phyloP scores from a whole-genome alignment of 1,140 invertebrate genomes.

The Platorchestia sp. region DNA sequence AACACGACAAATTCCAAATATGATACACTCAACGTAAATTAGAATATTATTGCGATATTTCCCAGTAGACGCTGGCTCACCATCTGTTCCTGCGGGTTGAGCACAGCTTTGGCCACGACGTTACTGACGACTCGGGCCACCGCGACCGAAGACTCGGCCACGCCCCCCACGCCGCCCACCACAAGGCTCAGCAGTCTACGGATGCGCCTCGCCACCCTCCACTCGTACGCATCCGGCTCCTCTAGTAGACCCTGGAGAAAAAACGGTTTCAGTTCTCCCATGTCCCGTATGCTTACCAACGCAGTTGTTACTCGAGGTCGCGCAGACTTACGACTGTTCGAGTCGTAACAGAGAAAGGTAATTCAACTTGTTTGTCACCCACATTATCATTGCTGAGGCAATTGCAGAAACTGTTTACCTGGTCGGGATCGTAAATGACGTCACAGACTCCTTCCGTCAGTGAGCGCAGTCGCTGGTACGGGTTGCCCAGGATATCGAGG shows the following conservation, averaged over 20 bases:
- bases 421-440: slow-evolving; percentile 72
- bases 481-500: slow-evolving; percentile 73
- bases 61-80: slow-evolving; percentile 67
- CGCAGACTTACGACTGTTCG: too few relatives aligned
- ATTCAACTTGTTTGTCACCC: too few relatives aligned
- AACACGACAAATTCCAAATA: too few relatives aligned
- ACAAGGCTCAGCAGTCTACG: slow-evolving; percentile 72
- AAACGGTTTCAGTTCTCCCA: background rate
- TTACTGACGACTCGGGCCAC: slow-evolving; percentile 56
- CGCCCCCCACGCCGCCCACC: slow-evolving; percentile 72
- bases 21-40: too few relatives aligned
- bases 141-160: slow-evolving; percentile 70
- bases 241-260: slow-evolving; percentile 70
- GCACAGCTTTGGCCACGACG: slow-evolving; percentile 68
- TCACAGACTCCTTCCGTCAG: slow-evolving; percentile 73
- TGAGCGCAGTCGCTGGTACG: slow-evolving; percentile 72
- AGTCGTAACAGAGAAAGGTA: too few relatives aligned
- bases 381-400: too few relatives aligned
- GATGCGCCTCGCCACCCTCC: slow-evolving; percentile 70
- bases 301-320: too few relatives aligned
- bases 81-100: slow-evolving; percentile 71
- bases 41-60: background rate
- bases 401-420: slow-evolving; percentile 69
- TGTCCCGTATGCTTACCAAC: too few relatives aligned
- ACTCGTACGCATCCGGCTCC: slow-evolving; percentile 71